phyloP scores from a whole-genome alignment of 2,797 vertebrate genomes.

The Sebastes alutus region DNA sequence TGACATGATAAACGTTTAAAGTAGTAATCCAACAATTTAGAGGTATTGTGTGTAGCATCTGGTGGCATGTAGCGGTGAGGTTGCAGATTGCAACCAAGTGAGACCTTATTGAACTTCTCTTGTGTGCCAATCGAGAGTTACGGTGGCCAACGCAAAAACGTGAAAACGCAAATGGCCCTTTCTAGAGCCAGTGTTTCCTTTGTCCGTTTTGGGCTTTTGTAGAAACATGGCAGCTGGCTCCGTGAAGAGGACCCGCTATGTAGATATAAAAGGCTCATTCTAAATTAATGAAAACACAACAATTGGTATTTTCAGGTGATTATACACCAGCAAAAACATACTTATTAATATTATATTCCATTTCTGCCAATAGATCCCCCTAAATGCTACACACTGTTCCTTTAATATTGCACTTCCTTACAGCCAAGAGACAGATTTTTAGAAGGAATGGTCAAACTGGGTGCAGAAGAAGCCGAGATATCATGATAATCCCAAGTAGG shows the following conservation, averaged over 20 bases:
- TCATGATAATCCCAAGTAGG: not conserved
- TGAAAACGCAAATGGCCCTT: too few species aligned
- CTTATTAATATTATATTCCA: too few species aligned
- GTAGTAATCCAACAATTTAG: not conserved
- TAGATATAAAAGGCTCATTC: too few species aligned
- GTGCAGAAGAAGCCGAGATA: not conserved
- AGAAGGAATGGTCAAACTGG: accelerated
- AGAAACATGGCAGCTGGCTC: too few species aligned
- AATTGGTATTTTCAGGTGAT: accelerated
- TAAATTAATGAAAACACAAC: accelerated
- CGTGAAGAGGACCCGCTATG: too few species aligned
- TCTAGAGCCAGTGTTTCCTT: accelerated
- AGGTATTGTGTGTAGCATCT: not conserved
- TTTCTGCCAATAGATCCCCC: too few species aligned
- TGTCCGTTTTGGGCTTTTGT: too few species aligned
- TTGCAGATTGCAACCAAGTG: too few species aligned
- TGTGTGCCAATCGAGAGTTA: accelerated
- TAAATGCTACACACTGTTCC: too few species aligned
- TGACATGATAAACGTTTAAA: not conserved
- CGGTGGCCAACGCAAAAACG: accelerated
- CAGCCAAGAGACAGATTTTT: not conserved
- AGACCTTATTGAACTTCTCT: too few species aligned
- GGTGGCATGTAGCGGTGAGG: not conserved
- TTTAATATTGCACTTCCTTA: not conserved
- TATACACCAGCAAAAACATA: too few species aligned